Conservation (phyloP, 2,888 invertebrate species). For the Lasioglossum malachurum region DNA sequence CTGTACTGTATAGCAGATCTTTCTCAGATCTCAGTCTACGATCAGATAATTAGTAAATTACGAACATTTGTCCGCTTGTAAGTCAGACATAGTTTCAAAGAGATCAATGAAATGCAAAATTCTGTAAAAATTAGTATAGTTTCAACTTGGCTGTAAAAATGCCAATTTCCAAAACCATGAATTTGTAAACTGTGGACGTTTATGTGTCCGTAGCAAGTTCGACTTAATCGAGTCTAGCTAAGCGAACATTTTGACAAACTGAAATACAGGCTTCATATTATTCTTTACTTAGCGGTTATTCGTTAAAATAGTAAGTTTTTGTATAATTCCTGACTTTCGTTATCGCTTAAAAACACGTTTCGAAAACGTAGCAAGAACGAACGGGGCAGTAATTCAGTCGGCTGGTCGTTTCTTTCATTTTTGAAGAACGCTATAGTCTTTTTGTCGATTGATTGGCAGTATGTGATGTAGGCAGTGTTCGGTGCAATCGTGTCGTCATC, state of each 20-base stretch:
- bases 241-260: background rate
- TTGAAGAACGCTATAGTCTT: conserved; percentile 10
- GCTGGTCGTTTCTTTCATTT: background rate
- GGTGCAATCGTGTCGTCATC: background rate
- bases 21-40: background rate
- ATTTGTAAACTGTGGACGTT: background rate
- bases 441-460: conserved; percentile 43
- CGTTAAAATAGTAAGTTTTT: background rate
- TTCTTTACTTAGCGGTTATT: background rate
- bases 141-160: background rate
- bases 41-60: background rate
- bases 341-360: background rate
- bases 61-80: background rate
- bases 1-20: background rate
- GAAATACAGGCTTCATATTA: background rate
- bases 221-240: background rate
- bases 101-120: background rate
- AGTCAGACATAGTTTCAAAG: background rate
- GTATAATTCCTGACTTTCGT: background rate
- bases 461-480: conserved; percentile 53
- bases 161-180: background rate
- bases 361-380: background rate
- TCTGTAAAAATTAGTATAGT: background rate
- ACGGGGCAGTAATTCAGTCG: conserved; percentile 37
- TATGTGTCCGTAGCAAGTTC: background rate